Percentiles rank a stretch among this genome's conserved stretches.
Conservation (phyloP, 1,140 invertebrate species). For the Trichonephila clavata region DNA sequence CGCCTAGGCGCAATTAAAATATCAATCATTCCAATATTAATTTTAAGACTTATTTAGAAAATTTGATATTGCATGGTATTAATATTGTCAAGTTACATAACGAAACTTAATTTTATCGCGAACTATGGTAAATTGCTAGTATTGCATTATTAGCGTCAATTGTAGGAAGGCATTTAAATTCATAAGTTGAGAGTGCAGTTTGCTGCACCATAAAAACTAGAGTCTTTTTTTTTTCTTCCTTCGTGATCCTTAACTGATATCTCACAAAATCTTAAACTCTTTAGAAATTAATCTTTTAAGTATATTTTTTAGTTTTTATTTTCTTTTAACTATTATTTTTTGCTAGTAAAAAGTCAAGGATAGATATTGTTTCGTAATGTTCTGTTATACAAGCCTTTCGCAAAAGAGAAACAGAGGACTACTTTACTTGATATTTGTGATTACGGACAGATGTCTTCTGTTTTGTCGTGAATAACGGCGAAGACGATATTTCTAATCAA, state of each 20-base stretch:
- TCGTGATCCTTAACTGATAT: no score
- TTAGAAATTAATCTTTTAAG: background rate
- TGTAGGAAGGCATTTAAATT: constrained; percentile 30
- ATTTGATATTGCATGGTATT: background rate
- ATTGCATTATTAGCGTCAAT: constrained; percentile 56
- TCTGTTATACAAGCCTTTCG: background rate
- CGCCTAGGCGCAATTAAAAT: background rate
- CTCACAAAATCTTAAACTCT: no score
- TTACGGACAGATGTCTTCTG: constrained; percentile 68
- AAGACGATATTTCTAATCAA: constrained; percentile 44
- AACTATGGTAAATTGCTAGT: background rate
- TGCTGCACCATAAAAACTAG: background rate
- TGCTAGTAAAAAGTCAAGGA: background rate
- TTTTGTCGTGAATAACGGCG: constrained; percentile 61
- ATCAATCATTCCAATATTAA: constrained; percentile 45
- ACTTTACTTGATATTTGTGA: constrained; percentile 42
- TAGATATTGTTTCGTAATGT: background rate
- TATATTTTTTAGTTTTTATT: background rate
- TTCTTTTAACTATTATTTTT: background rate
- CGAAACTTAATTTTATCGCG: background rate
- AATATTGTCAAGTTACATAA: background rate
- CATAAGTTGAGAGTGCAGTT: background rate
- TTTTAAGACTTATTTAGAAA: background rate
- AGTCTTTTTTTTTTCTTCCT: background rate
- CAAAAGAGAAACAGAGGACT: constrained; percentile 16